Evolutionary conservation across 2,113 vertebrate species (phyloP).

Genomic region (Tinamus guttatus): DNA sequence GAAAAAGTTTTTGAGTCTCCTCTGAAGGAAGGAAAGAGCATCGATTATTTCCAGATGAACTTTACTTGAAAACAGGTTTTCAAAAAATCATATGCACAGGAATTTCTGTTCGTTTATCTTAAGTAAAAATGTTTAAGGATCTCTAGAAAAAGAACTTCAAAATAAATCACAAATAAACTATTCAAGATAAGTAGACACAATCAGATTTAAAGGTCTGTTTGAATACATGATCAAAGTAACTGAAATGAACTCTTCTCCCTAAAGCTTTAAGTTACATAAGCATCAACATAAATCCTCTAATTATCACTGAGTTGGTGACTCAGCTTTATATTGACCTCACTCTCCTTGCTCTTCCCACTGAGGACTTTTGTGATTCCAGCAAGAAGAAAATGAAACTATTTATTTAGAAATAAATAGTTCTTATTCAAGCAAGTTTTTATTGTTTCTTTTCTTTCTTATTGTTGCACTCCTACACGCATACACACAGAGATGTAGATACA

Average conservation of each 20-base stretch:
- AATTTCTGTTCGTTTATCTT: neutral
- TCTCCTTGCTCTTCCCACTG: neutral
- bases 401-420: neutral
- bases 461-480: neutral
- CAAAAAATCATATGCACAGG: neutral
- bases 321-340: neutral
- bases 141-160: neutral
- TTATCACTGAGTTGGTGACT: neutral
- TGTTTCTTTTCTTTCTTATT: neutral
- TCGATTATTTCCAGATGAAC: neutral
- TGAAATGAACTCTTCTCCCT: neutral
- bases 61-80: neutral
- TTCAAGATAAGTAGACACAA: neutral
- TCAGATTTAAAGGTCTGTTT: neutral
- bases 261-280: neutral
- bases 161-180: neutral
- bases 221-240: neutral
- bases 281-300: neutral
- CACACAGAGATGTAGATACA: neutral
- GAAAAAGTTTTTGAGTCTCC: fast-evolving
- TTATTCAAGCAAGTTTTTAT: neutral
- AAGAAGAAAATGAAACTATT: neutral
- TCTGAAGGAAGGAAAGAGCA: neutral
- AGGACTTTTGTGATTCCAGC: neutral
- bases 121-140: neutral